Percentiles rank a stretch among this genome's conserved stretches.
phyloP scores from a whole-genome alignment of 2,888 invertebrate genomes.

The Cataglyphis livida region DNA sequence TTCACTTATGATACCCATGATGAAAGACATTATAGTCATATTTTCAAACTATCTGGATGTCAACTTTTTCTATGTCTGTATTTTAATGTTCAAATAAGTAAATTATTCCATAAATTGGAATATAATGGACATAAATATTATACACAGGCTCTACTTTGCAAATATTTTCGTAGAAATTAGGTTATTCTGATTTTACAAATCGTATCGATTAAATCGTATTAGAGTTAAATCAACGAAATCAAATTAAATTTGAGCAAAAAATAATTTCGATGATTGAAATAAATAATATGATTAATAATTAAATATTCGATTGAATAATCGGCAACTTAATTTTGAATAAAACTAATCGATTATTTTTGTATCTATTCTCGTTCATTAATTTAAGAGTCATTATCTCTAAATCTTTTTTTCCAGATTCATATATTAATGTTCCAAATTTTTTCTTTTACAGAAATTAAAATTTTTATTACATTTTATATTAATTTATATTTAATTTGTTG shows the following conservation, averaged over 20 bases:
- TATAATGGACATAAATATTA: neutral
- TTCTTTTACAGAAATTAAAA: neutral
- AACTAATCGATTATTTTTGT: neutral
- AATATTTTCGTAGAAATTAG: neutral
- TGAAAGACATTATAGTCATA: neutral
- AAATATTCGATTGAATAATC: constrained; percentile 3
- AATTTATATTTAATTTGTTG: neutral
- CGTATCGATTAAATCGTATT: neutral
- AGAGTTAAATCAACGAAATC: neutral
- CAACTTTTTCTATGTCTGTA: neutral
- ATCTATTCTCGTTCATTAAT: neutral
- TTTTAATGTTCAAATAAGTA: neutral
- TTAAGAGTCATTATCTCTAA: neutral
- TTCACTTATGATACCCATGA: constrained; percentile 9
- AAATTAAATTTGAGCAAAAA: neutral
- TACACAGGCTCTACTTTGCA: neutral
- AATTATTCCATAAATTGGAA: neutral
- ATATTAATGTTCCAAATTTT: neutral
- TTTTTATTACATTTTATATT: neutral
- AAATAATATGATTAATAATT: neutral
- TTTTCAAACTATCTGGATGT: neutral
- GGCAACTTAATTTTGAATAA: neutral
- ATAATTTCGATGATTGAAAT: constrained; percentile 20
- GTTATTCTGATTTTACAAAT: neutral
- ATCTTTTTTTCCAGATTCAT: neutral